phyloP scores from a whole-genome alignment of 2,888 invertebrate species.

The Sinohyriopsis cumingii region DNA sequence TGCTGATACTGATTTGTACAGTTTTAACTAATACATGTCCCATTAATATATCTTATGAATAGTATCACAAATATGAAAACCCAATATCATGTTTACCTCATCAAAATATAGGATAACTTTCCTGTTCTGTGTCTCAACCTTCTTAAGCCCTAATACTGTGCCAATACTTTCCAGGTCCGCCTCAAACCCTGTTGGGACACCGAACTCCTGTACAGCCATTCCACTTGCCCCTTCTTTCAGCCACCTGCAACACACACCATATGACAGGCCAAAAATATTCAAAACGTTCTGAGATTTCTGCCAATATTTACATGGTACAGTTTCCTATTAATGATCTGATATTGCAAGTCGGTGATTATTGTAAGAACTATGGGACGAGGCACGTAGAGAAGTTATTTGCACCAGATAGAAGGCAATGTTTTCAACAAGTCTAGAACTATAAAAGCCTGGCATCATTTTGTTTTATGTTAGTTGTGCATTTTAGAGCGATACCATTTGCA shows the following conservation, averaged over 20 bases:
- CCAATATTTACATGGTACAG: not conserved
- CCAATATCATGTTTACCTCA: conserved; percentile 56
- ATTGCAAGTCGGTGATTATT: not conserved
- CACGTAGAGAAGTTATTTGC: too few species aligned
- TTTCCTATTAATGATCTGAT: not conserved
- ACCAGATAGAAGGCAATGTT: too few species aligned
- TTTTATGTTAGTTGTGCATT: too few species aligned
- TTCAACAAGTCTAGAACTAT: too few species aligned
- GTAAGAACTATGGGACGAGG: too few species aligned
- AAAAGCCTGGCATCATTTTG: too few species aligned
- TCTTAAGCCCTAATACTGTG: conserved; percentile 64
- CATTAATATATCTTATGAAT: not conserved
- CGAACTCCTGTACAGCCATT: conserved; percentile 72
- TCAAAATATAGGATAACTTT: conserved; percentile 73
- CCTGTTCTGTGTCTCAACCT: conserved; percentile 69
- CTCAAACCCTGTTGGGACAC: conserved; percentile 63
- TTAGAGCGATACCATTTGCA: too few species aligned
- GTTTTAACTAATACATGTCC: not conserved
- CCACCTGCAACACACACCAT: conserved; percentile 41
- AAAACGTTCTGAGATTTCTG: not conserved
- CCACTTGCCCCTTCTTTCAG: conserved; percentile 55
- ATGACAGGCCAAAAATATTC: too few species aligned
- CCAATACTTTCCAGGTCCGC: conserved; percentile 61
- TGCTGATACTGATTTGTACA: not conserved
- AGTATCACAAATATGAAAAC: not conserved